These are phyloP conservation scores for Virgularia gustaviana DNA, from an alignment of 92 coral and sea anemone genomes.

Conservation along the genomic window DNA sequence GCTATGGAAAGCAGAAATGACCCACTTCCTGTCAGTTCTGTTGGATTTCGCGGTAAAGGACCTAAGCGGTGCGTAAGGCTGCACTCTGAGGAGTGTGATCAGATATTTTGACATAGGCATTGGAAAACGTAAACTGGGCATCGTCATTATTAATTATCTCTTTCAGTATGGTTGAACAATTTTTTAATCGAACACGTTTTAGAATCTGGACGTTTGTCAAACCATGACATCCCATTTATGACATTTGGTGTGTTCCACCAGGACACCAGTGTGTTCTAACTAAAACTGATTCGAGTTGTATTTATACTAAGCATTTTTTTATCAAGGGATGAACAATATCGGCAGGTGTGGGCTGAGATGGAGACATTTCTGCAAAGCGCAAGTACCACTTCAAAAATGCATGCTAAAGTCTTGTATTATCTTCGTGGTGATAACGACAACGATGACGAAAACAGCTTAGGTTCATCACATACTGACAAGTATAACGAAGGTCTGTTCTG, in stretches of 20 bases:
- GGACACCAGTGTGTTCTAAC: too few relatives aligned
- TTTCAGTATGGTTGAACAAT: too few relatives aligned
- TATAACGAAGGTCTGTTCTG: too few relatives aligned
- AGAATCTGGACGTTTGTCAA: neutral
- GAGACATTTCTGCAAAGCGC: conserved; percentile 80
- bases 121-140: too few relatives aligned
- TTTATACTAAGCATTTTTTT: too few relatives aligned
- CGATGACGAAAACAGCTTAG: conserved; percentile 34
- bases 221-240: neutral
- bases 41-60: conserved; percentile 91
- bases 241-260: neutral
- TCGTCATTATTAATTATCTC: too few relatives aligned
- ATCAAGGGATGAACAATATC: conserved; percentile 87
- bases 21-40: conserved; percentile 77
- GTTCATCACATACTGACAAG: too few relatives aligned
- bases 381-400: conserved; percentile 87
- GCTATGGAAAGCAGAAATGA: conserved; percentile 95
- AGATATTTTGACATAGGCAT: neutral
- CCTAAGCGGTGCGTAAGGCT: conserved; percentile 66
- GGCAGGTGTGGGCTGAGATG: conserved; percentile 89
- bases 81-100: neutral
- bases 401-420: conserved; percentile 67
- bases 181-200: too few relatives aligned
- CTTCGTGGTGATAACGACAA: conserved; percentile 22
- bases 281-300: too few relatives aligned